These are phyloP conservation scores for Cyphomyrmex costatus DNA, from an alignment of 1,140 invertebrate genomes.

Conservation along the genomic window DNA sequence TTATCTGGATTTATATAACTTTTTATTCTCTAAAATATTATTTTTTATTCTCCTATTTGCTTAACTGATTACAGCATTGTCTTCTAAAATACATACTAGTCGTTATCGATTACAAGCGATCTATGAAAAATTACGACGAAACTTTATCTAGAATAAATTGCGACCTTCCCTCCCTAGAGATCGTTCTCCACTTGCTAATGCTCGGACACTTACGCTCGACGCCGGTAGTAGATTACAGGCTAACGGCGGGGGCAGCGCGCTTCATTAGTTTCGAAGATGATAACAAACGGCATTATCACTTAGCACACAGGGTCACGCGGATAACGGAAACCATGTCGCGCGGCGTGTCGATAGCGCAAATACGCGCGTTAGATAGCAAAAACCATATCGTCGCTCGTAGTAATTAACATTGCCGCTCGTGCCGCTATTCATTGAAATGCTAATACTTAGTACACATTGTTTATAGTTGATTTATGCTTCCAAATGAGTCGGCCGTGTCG, in stretches of 20 bases:
- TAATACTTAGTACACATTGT: conserved; percentile 68
- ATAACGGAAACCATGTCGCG: conserved; percentile 57
- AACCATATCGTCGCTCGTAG: conserved; percentile 63
- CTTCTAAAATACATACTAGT: neutral
- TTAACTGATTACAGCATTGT: neutral
- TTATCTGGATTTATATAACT: neutral
- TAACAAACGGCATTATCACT: conserved; percentile 72
- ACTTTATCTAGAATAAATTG: conserved; percentile 34
- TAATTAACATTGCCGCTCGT: conserved; percentile 67
- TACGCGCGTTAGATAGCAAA: conserved; percentile 59
- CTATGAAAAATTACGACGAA: conserved; percentile 40
- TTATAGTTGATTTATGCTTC: conserved; percentile 70
- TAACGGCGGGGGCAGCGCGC: conserved; percentile 59
- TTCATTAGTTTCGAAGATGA: conserved; percentile 73
- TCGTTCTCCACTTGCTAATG: conserved; percentile 50
- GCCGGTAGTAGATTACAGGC: conserved; percentile 66
- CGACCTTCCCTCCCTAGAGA: conserved; percentile 3
- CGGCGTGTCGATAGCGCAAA: conserved; percentile 57
- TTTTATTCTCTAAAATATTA: neutral
- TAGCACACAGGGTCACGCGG: conserved; percentile 55
- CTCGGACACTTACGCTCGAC: conserved; percentile 56
- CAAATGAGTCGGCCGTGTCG: neutral
- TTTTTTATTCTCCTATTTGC: neutral
- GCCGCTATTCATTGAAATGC: conserved; percentile 69
- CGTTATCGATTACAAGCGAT: conserved; percentile 2